These are phyloP conservation scores for Drosophila aldrichi DNA, from an alignment of 2,888 invertebrate genomes.

Conservation along the genomic window DNA sequence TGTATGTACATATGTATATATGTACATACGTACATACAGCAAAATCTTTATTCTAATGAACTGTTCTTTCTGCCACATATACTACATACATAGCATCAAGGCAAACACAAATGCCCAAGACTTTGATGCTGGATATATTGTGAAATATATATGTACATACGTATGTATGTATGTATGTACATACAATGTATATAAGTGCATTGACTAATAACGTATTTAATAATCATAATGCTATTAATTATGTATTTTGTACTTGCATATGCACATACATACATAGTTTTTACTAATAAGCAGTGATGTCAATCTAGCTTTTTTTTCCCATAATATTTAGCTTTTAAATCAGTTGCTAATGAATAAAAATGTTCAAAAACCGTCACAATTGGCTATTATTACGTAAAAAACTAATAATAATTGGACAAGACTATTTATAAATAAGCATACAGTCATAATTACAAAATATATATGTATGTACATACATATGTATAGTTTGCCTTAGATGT, in stretches of 20 bases:
- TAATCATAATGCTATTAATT: no score
- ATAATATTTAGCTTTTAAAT: background rate
- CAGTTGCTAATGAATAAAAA: background rate
- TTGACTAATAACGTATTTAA: no score
- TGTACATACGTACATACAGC: background rate
- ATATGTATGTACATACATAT: background rate
- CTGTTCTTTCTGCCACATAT: no score
- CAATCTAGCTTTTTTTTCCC: background rate
- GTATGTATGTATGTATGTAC: no score
- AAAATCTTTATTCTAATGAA: no score
- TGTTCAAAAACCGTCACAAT: background rate
- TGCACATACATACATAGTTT: background rate
- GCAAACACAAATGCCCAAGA: no score
- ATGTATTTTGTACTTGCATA: no score
- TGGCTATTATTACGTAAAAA: background rate
- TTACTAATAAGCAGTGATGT: conserved; percentile 1
- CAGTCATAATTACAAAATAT: background rate
- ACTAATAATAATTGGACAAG: background rate
- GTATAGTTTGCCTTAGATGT: background rate
- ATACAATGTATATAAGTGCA: no score
- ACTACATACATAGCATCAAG: no score
- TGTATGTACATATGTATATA: background rate
- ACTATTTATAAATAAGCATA: background rate
- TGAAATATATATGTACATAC: no score
- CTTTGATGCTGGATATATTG: no score